A percentile compares a stretch with the other conserved stretches of the same genome.
Evolutionary conservation across 2,113 vertebrate genomes (phyloP).

Genomic region (Clarias batrachus): DNA sequence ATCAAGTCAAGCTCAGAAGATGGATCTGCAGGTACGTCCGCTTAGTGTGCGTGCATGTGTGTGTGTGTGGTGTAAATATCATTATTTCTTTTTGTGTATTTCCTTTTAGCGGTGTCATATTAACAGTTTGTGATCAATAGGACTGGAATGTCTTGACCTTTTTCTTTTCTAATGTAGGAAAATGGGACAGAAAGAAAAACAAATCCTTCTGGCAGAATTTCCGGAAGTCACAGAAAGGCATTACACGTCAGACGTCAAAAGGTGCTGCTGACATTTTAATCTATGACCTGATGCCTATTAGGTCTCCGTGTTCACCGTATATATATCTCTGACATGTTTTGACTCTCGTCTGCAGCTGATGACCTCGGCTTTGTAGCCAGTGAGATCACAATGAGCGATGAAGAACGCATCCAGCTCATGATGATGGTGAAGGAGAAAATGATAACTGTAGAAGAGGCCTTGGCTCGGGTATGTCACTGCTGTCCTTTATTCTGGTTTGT

Average conservation of each 20-base stretch:
- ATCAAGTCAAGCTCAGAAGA: conserved; percentile 93
- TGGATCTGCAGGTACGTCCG: conserved; percentile 78
- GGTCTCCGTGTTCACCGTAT: not conserved
- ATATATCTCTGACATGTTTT: not conserved
- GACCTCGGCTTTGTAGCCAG: conserved; percentile 94
- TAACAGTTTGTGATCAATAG: not conserved
- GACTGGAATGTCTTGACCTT: not conserved
- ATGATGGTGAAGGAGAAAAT: conserved; percentile 99
- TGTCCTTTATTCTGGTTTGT: not conserved
- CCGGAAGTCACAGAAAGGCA: conserved; percentile 87
- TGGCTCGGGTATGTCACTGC: conserved; percentile 83
- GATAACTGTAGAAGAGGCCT: conserved; percentile 96
- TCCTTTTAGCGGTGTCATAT: not conserved
- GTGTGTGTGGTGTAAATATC: not conserved
- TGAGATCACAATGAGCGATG: conserved; percentile 97
- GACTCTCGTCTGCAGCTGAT: conserved; percentile 75
- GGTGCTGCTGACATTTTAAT: conserved; percentile 66
- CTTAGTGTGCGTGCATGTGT: not conserved
- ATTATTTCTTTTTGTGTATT: not conserved
- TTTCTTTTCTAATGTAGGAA: conserved; percentile 69
- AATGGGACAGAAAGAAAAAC: conserved; percentile 91
- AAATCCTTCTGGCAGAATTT: conserved; percentile 97
- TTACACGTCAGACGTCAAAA: conserved; percentile 84
- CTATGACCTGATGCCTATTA: not conserved
- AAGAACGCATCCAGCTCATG: conserved; percentile 97